Evolutionary conservation across 1,140 invertebrate species (phyloP).

Genomic region (Drosophila rhopaloa): DNA sequence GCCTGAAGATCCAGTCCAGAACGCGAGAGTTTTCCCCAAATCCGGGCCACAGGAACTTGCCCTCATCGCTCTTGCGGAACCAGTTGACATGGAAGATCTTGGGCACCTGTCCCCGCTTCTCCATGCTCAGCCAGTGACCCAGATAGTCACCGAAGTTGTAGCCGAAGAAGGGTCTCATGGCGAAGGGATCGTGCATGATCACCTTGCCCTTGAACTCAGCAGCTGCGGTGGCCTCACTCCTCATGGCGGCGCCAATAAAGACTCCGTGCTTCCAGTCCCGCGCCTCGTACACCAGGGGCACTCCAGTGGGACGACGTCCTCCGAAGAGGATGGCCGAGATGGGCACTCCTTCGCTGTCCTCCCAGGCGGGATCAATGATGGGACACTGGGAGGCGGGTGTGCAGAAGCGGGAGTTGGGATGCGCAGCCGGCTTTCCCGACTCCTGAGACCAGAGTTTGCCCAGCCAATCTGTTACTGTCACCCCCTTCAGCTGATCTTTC

Average conservation of each 20-base stretch:
- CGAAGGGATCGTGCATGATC: slow-evolving; percentile 98
- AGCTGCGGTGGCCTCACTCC: slow-evolving; percentile 97
- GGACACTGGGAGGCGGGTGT: slow-evolving; percentile 95
- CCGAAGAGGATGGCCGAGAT: slow-evolving; percentile 97
- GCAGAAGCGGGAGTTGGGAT: slow-evolving; percentile 96
- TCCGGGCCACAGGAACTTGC: slow-evolving; percentile 96
- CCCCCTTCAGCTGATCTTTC: slow-evolving; percentile 85
- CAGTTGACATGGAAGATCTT: slow-evolving; percentile 97
- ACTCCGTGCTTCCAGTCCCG: slow-evolving; percentile 96
- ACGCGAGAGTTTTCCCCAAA: slow-evolving; percentile 96
- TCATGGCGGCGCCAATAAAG: slow-evolving; percentile 94
- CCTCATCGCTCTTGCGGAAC: slow-evolving; percentile 92
- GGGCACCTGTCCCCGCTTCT: slow-evolving; percentile 87
- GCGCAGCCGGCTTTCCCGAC: slow-evolving; percentile 89
- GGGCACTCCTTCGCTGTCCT: slow-evolving; percentile 92
- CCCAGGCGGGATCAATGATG: slow-evolving; percentile 93
- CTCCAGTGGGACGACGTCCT: slow-evolving; percentile 93
- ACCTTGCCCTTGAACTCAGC: slow-evolving; percentile 95
- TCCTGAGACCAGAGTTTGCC: slow-evolving; percentile 89
- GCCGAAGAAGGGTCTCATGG: slow-evolving; percentile 98
- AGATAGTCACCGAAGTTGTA: slow-evolving; percentile 98
- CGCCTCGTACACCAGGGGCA: slow-evolving; percentile 95
- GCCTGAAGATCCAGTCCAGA: slow-evolving; percentile 93
- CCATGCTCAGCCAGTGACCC: slow-evolving; percentile 94
- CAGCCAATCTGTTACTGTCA: slow-evolving; percentile 91